Conservation (phyloP, 1,140 invertebrate genomes). For the Drosophila mayri region DNA sequence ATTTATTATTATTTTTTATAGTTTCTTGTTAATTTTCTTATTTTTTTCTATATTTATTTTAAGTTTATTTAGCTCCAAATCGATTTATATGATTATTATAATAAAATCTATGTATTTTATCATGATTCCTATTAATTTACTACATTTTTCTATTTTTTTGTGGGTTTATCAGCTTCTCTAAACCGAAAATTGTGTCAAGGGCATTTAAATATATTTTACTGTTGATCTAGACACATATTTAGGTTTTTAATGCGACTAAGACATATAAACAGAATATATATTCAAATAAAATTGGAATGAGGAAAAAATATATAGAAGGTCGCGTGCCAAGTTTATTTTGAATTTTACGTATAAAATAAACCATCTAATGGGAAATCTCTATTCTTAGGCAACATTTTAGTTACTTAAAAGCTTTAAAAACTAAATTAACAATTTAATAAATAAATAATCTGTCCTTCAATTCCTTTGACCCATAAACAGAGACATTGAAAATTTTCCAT, state of each 20-base stretch:
- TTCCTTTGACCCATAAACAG: slow-evolving; percentile 56
- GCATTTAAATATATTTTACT: slow-evolving; percentile 23
- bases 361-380: slow-evolving; percentile 6
- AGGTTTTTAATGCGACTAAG: neutral
- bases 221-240: slow-evolving; percentile 40
- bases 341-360: slow-evolving; percentile 1
- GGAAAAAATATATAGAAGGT: slow-evolving; percentile 43
- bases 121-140: neutral
- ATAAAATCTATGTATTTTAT: neutral
- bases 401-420: neutral
- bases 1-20: neutral
- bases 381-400: neutral
- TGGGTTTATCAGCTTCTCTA: neutral
- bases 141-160: neutral
- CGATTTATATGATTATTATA: neutral
- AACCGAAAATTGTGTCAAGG: slow-evolving; percentile 66
- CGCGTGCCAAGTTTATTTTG: slow-evolving; percentile 66
- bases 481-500: slow-evolving; percentile 63
- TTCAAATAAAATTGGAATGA: slow-evolving; percentile 11
- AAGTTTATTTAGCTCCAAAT: neutral
- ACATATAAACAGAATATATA: slow-evolving; percentile 18
- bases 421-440: neutral
- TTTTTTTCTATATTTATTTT: neutral
- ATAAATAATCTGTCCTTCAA: neutral
- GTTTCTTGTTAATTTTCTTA: neutral